Base-by-base conservation (phyloP, 2,797 vertebrate species). In the Xenopus petersii region DNA sequence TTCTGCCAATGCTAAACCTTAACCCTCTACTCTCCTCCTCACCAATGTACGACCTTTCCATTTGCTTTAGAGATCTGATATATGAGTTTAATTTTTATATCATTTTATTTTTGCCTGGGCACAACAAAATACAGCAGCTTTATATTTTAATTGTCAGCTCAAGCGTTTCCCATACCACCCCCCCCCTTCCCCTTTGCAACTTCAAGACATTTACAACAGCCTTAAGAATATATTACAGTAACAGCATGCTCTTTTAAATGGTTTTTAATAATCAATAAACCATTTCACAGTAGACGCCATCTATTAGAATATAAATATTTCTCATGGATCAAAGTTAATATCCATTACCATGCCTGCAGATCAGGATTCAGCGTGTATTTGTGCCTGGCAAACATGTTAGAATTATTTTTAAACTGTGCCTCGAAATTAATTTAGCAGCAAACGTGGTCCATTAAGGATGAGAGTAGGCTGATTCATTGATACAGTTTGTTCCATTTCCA, bases 181-280 rank as follows among this genome's bases (percentile, higher is more conserved):
- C 10, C 11, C 10, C 36, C 36, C 36, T 42, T 42, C 36, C 36
- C 36, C 36, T 17, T 16, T 75, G 51, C 17, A 63, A 64, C 49
- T 64, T 46, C 17, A 69, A 68, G 68, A 26, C 66, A 33, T 76
- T 71, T 67, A 67, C 42, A 68, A 68, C 67, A 72, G 46, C 65
- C 64, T 64, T 75, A 64, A 64, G 58, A 64, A 30, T 68, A 58
- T 60, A 72, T 77, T 73, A 73, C 70, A 64, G 65, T 69, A 73
- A 73, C 69, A 56, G 65, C 21, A 64, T 68, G 56, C 67, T 63
- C 48, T 64, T 68, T 75, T 69, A 70, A 77, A 69, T 64, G 71
- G 75, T 65, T 64, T 78, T 73, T 73, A 73, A 77, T 69, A 77
- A 78, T 78, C 65, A 73, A 78, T 73, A 78, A 64, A 58, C 47